These are phyloP conservation scores for Minunthozetes semirufus DNA, from an alignment of 2,888 invertebrate species.

Conservation along the genomic window DNA sequence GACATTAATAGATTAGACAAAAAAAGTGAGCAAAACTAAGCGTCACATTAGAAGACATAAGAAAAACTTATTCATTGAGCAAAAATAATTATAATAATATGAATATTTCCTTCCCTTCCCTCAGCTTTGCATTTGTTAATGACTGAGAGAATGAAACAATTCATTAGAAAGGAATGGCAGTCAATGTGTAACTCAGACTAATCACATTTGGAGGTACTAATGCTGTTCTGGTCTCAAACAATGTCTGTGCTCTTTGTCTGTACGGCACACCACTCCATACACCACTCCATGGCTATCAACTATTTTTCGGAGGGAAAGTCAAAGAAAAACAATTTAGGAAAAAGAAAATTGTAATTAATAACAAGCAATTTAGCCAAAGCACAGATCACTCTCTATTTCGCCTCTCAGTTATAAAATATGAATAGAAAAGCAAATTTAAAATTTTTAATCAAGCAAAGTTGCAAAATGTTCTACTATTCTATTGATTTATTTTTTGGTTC, in stretches of 20 bases:
- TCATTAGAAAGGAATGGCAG: conserved; percentile 12
- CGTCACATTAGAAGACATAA: background rate
- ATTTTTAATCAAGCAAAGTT: conserved; percentile 21
- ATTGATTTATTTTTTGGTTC: conserved; percentile 8
- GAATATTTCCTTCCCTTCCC: conserved; percentile 21
- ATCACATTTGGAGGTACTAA: conserved; percentile 23
- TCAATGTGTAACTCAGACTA: background rate
- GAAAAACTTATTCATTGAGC: conserved; percentile 7
- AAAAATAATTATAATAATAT: conserved; percentile 13
- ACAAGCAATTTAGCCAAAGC: conserved; percentile 21
- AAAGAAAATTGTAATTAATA: conserved; percentile 21
- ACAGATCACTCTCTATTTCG: background rate
- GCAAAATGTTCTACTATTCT: conserved; percentile 17
- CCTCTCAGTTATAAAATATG: conserved; percentile 8
- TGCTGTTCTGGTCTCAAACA: background rate
- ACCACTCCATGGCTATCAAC: background rate
- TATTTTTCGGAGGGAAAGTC: background rate
- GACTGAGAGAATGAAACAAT: conserved; percentile 7
- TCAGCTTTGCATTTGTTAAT: conserved; percentile 4
- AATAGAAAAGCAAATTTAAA: conserved; percentile 11
- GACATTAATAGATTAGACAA: conserved; percentile 21
- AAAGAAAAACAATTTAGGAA: conserved; percentile 20
- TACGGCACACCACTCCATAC: background rate
- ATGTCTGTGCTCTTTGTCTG: background rate
- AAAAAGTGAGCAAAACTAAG: background rate